Evolutionary conservation across 2,797 vertebrate species (phyloP), one percentile per base, ranked within the genome.

Genomic region (Hapalemur alaotrensis): DNA sequence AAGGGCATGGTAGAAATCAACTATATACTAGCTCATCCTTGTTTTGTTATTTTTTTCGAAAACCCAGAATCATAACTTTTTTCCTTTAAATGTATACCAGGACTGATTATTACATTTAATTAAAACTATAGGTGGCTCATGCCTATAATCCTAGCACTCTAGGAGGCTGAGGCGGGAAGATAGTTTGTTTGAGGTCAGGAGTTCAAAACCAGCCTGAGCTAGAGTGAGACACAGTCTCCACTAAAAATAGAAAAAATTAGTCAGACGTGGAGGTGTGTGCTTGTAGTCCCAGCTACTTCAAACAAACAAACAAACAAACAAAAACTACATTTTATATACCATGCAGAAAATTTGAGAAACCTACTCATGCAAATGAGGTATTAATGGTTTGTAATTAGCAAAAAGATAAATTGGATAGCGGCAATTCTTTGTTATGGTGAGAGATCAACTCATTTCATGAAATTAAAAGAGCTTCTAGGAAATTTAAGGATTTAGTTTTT

Each of bases 381-480:
- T 22, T 65, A 32, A 46, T 2, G 70, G 14, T 65, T 35, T 80
- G 0, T 76, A 76, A 48, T 90, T 80, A 81, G 75, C 35, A 89
- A 70, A 91, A 88, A 80, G 73, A 52, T 54, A 91, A 84, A 35
- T 78, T 81, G 67, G n/a, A 15, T 82, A 78, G 32, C 15, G 61
- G 7, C 50, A n/a, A 91, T 82, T 86, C 69, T 97, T 94, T 76
- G 57, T 96, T 85, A 41, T 2, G 92, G 0, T 76, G 20, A 95
- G 30, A 65, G 54, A 84, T 85, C 76, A 65, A 70, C 8, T 75
- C 79, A 54, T 91, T 93, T 93, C 18, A 70, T 93, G 52, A 88
- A 87, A 69, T 88, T 48, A 61, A n/a, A 88, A 83, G 30, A 69
- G 67, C 28, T 20, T 17, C 30, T 63, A 38, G 28, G 43, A 23